Evolutionary conservation across 2,113 vertebrate genomes (phyloP).

Genomic region (Eupsittula cactorum): DNA sequence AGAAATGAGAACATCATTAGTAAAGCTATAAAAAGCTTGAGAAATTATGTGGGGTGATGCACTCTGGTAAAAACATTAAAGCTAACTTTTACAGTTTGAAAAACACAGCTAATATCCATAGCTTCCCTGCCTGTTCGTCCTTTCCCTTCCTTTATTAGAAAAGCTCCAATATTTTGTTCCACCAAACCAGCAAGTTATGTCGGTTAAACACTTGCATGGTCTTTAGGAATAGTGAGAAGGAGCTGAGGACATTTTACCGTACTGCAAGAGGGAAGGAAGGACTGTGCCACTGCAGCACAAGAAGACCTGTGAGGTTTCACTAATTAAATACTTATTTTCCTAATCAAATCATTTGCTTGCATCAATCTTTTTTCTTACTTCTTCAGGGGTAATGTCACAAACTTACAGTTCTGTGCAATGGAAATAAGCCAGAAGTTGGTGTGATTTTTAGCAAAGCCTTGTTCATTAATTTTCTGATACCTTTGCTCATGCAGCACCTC

Average conservation of each 20-base stretch:
- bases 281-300: background rate
- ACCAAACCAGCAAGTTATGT: background rate
- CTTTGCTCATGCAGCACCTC: background rate
- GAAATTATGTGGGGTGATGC: background rate
- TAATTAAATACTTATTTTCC: background rate
- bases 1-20: constrained; percentile 29
- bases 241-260: background rate
- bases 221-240: background rate
- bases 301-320: background rate
- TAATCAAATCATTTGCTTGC: background rate
- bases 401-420: background rate
- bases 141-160: background rate
- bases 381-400: background rate
- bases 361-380: background rate
- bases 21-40: constrained; percentile 8
- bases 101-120: background rate
- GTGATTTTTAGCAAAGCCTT: background rate
- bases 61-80: background rate
- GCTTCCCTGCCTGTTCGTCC: background rate
- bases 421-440: background rate
- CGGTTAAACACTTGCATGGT: accelerated
- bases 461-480: background rate
- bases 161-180: background rate
- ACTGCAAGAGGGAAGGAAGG: background rate
- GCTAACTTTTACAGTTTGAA: background rate